phyloP scores from a whole-genome alignment of 2,888 invertebrate genomes.

The Thalpophila matura region DNA sequence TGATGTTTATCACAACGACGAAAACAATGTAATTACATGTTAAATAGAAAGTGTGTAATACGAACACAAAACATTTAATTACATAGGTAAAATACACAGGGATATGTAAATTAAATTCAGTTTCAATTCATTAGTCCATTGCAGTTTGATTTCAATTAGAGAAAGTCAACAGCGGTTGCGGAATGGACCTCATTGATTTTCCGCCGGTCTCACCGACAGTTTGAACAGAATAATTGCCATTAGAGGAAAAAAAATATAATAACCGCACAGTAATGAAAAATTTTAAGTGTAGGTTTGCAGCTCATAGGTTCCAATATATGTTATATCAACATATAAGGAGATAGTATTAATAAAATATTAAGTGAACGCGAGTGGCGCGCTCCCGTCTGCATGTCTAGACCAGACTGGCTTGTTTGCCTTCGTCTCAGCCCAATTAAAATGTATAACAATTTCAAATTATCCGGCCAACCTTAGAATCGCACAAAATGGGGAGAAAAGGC shows the following conservation, averaged over 20 bases:
- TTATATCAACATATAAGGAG: neutral
- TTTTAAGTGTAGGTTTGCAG: neutral
- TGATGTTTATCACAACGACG: constrained; percentile 57
- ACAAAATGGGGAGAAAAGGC: constrained; percentile 64
- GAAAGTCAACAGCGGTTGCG: constrained; percentile 78
- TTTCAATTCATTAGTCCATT: constrained; percentile 75
- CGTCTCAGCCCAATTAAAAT: constrained; percentile 58
- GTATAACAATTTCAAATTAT: constrained; percentile 59
- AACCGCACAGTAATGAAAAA: neutral
- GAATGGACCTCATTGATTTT: constrained; percentile 76
- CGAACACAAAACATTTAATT: constrained; percentile 31
- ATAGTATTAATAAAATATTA: constrained; percentile 37
- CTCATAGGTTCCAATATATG: neutral
- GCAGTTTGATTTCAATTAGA: constrained; percentile 86
- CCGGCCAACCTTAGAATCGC: constrained; percentile 60
- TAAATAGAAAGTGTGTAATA: constrained; percentile 24
- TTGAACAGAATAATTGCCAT: constrained; percentile 58
- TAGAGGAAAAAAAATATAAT: constrained; percentile 17
- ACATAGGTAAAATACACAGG: constrained; percentile 25
- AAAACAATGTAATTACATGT: constrained; percentile 70
- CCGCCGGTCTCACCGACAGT: constrained; percentile 63
- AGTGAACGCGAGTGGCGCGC: constrained; percentile 34
- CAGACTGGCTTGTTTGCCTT: constrained; percentile 41
- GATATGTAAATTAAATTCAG: constrained; percentile 64
- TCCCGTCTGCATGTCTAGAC: constrained; percentile 49